Base-by-base conservation (phyloP, 2,113 vertebrate genomes). In the Heloderma charlesbogerti region DNA sequence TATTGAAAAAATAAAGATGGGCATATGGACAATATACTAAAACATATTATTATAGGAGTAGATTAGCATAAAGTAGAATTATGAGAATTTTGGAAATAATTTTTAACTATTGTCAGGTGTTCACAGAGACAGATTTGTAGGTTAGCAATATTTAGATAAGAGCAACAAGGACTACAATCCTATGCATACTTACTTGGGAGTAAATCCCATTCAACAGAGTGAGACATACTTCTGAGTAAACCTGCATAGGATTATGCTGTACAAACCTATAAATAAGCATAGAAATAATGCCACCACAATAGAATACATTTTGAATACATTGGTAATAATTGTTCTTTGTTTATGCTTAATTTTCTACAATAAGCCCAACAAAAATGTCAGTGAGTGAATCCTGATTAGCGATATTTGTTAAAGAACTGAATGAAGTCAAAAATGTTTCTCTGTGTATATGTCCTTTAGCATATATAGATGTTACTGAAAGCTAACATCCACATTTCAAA, bases 1-100 rank as follows among this genome's bases (percentile, higher is more conserved):
- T 54, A 96, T 96, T 6, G 20, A 86, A 87, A 94, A 37, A 86
- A 72, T 37, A 88, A 88, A 67, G 18, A 88, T 9, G 15, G 71
- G 51, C 27, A 87, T 60, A 57, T 25, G 3, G 10, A 13, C 20
- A 80, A 69, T 22, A 51, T 27, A 80, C 25, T 63, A 67, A 57
- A 43, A 5, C 3, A 13, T 3, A 60, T 22, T 43, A 43, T 37
- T 77, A 25, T 6, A 51, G n/a, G 5, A 67, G 10, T 69, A n/a
- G 12, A 51, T 69, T 10, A 80, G 29, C 16, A 75, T 57, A 87
- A 74, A 57, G 25, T 20, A 74, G 81, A 63, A 83, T 63, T 60
- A 63, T 60, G 13, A 60, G n/a, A 87, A 40, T 1, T 37, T 3
- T 77, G 3, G 6, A 54, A 87, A 77, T 25, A 60, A n/a, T 13